Conservation (phyloP, 2,113 vertebrate genomes). For the Heliornis fulica region DNA sequence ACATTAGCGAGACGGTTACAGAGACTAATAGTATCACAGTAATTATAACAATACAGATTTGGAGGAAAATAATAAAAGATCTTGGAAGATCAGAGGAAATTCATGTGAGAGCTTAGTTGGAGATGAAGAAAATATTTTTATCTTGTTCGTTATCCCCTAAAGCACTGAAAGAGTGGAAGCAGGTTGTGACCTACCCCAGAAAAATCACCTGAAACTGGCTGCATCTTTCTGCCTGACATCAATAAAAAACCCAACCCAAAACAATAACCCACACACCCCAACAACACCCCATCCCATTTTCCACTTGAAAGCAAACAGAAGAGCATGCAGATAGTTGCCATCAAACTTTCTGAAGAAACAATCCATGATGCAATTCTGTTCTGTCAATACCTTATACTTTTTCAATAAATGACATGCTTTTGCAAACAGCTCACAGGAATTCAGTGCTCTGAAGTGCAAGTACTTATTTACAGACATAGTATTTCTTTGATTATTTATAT, state of each 20-base stretch:
- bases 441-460: background rate
- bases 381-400: background rate
- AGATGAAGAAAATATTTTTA: background rate
- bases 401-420: background rate
- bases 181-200: background rate
- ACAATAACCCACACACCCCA: background rate
- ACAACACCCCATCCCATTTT: background rate
- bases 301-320: background rate
- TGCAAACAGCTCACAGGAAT: background rate
- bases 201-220: background rate
- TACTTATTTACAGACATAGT: background rate
- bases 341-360: background rate
- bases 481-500: background rate
- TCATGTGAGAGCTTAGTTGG: background rate
- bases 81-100: background rate
- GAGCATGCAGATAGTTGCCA: background rate
- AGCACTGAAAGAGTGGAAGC: background rate
- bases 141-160: background rate
- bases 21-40: background rate
- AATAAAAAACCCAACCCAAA: background rate
- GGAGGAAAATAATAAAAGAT: background rate
- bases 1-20: background rate
- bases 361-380: background rate
- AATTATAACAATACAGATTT: background rate
- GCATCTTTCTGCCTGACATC: background rate